These are phyloP conservation scores for Lepisosteus oculatus DNA, from an alignment of 2,113 vertebrate genomes.

Conservation along the genomic window DNA sequence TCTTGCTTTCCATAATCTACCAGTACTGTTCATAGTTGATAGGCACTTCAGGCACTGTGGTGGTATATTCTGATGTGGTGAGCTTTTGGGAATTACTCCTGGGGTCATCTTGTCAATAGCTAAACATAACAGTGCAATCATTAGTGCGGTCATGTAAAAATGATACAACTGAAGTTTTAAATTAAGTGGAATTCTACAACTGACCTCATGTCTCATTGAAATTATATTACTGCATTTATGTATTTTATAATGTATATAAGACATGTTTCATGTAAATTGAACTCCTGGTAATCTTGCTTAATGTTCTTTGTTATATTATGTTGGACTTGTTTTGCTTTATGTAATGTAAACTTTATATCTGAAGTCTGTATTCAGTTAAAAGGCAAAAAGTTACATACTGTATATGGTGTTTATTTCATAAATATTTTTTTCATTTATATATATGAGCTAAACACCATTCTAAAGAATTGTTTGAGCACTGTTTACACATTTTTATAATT, in stretches of 20 bases:
- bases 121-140: not conserved
- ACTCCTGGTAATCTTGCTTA: constrained; percentile 74
- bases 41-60: constrained; percentile 5
- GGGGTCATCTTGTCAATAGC: constrained; percentile 8
- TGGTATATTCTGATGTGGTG: constrained; percentile 1
- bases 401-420: too few relatives aligned
- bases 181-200: constrained; percentile 58
- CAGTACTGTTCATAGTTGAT: constrained; percentile 2
- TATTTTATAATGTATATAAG: constrained; percentile 69
- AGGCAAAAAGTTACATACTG: constrained; percentile 28
- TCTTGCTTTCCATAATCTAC: constrained; percentile 10
- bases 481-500: constrained; percentile 67
- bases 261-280: constrained; percentile 70
- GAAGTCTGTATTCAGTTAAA: constrained; percentile 56
- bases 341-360: constrained; percentile 47
- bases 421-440: constrained; percentile 13
- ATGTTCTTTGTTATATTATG: constrained; percentile 72
- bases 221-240: constrained; percentile 57
- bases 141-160: constrained; percentile 7
- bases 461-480: constrained; percentile 67
- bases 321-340: constrained; percentile 59
- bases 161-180: constrained; percentile 32
- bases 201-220: constrained; percentile 46
- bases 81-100: constrained; percentile 2
- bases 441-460: constrained; percentile 47